These are phyloP conservation scores for Euura lappo DNA, from an alignment of 1,140 invertebrate species.

Conservation along the genomic window DNA sequence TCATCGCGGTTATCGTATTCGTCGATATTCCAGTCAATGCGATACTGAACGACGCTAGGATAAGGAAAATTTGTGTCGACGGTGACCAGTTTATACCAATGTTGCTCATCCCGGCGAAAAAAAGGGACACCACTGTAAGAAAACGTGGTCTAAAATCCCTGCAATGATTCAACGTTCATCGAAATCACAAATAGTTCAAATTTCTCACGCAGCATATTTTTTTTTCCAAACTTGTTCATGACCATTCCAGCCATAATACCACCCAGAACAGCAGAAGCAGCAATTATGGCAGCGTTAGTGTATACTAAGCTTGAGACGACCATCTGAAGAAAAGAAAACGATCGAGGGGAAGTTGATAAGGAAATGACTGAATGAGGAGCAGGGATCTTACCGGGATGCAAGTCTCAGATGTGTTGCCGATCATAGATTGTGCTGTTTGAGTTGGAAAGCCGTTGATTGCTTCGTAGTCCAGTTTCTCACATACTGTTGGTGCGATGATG, in stretches of 20 bases:
- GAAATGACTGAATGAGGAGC: neutral
- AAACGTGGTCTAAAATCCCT: constrained; percentile 7
- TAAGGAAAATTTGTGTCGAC: constrained; percentile 49
- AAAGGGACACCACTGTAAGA: constrained; percentile 38
- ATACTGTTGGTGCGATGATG: constrained; percentile 45
- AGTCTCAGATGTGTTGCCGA: constrained; percentile 26
- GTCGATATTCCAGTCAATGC: constrained; percentile 46
- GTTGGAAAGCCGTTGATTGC: constrained; percentile 17
- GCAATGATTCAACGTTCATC: neutral
- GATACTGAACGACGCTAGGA: constrained; percentile 42
- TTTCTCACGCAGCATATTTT: constrained; percentile 45
- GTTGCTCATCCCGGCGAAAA: constrained; percentile 45
- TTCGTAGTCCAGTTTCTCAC: constrained; percentile 45
- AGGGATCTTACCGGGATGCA: constrained; percentile 25
- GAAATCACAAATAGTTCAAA: neutral
- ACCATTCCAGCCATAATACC: constrained; percentile 40
- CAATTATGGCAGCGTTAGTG: constrained; percentile 52
- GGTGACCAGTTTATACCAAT: constrained; percentile 53
- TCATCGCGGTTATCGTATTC: constrained; percentile 43
- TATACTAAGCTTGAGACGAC: constrained; percentile 42
- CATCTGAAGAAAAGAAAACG: constrained; percentile 41
- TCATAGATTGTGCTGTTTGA: constrained; percentile 14
- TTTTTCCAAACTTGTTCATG: constrained; percentile 37
- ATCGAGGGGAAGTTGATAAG: constrained; percentile 13
- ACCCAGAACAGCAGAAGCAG: constrained; percentile 41